Percentiles rank a stretch among this genome's conserved stretches.
These are phyloP conservation scores for Yponomeuta plumbellus DNA, from an alignment of 2,888 invertebrate species.

Conservation along the genomic window DNA sequence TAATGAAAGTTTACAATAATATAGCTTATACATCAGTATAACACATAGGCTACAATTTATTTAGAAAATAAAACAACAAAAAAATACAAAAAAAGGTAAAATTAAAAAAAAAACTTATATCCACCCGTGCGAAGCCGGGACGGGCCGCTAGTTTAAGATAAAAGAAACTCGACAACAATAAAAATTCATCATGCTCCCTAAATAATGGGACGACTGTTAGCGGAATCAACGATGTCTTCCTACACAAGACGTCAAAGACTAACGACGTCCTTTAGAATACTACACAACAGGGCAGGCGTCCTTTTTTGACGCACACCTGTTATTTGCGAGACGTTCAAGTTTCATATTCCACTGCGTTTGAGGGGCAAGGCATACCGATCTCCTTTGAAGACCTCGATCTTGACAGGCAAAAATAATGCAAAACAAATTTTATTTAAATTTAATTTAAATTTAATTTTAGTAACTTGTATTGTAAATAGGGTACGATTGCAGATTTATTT, in stretches of 20 bases:
- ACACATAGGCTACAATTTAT: too few relatives aligned
- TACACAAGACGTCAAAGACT: slow-evolving; percentile 22
- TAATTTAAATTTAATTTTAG: too few relatives aligned
- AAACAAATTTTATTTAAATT: background rate
- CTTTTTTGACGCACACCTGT: slow-evolving; percentile 30
- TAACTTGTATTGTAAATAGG: too few relatives aligned
- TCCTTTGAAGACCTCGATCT: too few relatives aligned
- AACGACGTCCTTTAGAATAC: slow-evolving; percentile 11
- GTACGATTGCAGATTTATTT: too few relatives aligned
- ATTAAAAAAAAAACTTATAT: too few relatives aligned
- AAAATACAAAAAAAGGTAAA: too few relatives aligned
- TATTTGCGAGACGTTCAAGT: slow-evolving; percentile 26
- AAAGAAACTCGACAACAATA: background rate
- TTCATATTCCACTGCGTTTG: slow-evolving; percentile 25
- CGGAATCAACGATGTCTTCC: slow-evolving; percentile 12
- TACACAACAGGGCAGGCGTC: slow-evolving; percentile 19
- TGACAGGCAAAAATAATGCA: background rate
- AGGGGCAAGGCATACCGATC: slow-evolving; percentile 22
- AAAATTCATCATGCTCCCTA: background rate
- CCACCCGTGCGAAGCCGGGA: too few relatives aligned
- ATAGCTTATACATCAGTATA: too few relatives aligned
- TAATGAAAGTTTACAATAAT: too few relatives aligned
- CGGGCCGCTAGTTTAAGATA: background rate
- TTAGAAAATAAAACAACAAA: too few relatives aligned
- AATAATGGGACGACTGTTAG: background rate